Conservation (phyloP, 2,113 vertebrate genomes). For the Melanostigma gelatinosum region DNA sequence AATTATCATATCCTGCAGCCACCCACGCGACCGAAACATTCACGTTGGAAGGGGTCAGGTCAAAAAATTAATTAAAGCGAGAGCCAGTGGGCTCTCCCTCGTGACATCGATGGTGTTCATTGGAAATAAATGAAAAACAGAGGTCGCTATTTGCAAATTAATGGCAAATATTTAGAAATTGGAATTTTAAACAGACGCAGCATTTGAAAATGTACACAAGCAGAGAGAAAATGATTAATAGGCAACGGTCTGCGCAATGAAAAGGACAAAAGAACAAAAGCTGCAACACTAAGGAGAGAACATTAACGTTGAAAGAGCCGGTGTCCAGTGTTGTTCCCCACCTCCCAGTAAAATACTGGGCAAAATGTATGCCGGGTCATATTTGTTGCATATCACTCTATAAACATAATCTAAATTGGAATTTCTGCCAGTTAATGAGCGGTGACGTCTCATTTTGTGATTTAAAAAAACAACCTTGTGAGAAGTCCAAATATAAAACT, state of each 20-base stretch:
- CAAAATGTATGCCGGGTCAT: background rate
- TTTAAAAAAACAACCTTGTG: background rate
- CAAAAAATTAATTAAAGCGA: constrained; percentile 66
- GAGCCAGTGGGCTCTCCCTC: constrained; percentile 42
- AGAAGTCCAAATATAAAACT: background rate
- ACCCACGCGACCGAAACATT: constrained; percentile 70
- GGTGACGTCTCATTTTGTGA: constrained; percentile 45
- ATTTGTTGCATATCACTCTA: constrained; percentile 46
- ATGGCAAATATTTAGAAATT: constrained; percentile 47
- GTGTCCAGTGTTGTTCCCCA: background rate
- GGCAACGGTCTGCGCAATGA: background rate
- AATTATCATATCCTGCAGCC: constrained; percentile 75
- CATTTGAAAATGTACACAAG: constrained; percentile 9
- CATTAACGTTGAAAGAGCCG: background rate
- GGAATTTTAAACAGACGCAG: constrained; percentile 1
- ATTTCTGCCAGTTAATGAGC: constrained; percentile 25
- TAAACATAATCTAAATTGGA: constrained; percentile 47
- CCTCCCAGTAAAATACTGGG: background rate
- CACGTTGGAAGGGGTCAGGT: constrained; percentile 66
- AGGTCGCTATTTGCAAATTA: constrained; percentile 65
- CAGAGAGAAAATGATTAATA: constrained; percentile 11
- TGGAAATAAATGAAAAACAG: constrained; percentile 61
- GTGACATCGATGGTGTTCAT: constrained; percentile 53
- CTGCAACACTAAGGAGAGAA: background rate
- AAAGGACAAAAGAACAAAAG: constrained; percentile 1